Base-by-base conservation (phyloP, 2,797 vertebrate species). In the Xiphophorus birchmanni region DNA sequence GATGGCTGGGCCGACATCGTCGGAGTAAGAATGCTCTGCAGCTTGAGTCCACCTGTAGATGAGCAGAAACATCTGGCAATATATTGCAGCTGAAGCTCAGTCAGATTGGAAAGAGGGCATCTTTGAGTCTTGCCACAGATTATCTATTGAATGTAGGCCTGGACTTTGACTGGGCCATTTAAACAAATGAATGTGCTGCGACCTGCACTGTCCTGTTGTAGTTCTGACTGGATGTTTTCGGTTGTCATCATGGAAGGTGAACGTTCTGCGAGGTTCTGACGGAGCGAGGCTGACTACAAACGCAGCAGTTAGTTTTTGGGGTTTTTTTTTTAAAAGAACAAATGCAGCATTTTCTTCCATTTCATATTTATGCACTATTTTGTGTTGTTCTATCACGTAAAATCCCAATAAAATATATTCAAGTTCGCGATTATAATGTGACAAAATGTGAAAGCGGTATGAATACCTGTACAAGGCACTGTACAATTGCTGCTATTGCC, bases 401-500 rank as follows among this genome's bases (percentile, higher is more conserved):
- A 35, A 65, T 65, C 5, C 60, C 32, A 37, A 65, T 65, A 35
- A 65, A 65, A 35, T 9, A 35, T 18, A 60, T 7, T 65, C 15
- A 65, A 35, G 32, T 35, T 35, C 1, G 32, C 35, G 32, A 35
- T 65, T 35, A 18, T 35, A 37, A 37, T 65, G 60, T 65, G 60
- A 65, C 29, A 65, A 65, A 65, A 65, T 65, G 60, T 65, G 60
- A 60, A 60, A 60, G 60, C 9, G 60, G 29, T 65, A 35, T 65
- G 32, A 60, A 60, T 60, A 60, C 10, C 29, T 65, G 5, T 65
- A 65, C 60, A 65, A 65, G 60, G 60, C 32, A 65, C 60, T 65
- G 60, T 76, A 45, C 74, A 88, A 76, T 29, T 73, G 86, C 9
- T 3, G 48, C 85, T 81, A 73, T 58, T 50, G 78, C 71, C 50